Base-by-base conservation (phyloP, 1,140 invertebrate species). In the Drosophila arawakana region DNA sequence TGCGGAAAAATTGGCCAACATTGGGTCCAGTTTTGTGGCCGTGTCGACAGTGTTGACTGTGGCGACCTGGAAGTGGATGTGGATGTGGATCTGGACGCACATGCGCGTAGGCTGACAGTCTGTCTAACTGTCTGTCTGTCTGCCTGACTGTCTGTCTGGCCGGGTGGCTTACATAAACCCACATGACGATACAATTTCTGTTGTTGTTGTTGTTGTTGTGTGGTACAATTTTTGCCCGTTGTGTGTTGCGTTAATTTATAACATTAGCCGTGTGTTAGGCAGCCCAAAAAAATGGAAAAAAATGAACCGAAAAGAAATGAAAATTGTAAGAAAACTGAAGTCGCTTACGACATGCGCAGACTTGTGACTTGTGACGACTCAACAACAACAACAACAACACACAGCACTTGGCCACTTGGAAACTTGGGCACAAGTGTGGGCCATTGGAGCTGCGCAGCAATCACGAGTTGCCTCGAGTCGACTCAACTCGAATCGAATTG, bases 1-100 rank as follows among this genome's bases (percentile, higher is more conserved):
- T 90, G 84, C 84, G 84, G 84, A 88, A 88, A 90, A 88, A 79
- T 80, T 73, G 80, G 67, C 84, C 81, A 86, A 76, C 78, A 57
- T 39, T 25, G 35, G 50, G 69, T 50, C 39, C 39, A 18, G 46
- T 46, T 41, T 9, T 30, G 18, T 5, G 25, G 25, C 25, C 25
- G 25, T 30, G 25, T 30, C 25, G 25, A 30, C 25, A 30, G 35
- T 52, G 70, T 13, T 18, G 37, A 54, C n/a, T 54, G 50, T 35
- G 73, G 61, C 81, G 71, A 78, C 74, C 70, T 84, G 84, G 76
- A 88, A 89, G 78, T 86, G 83, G 76, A 85, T 73, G 55, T 86
- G 82, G 76, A 85, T 73, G 55, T 78, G 65, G 74, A 75, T 49
- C 59, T 75, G 69, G 74, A 81, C 68, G 74, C 61, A 74, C 54